Evolutionary conservation across 1,140 invertebrate species (phyloP), one percentile per base, ranked within the genome.

Genomic region (Bombus terrestris): DNA sequence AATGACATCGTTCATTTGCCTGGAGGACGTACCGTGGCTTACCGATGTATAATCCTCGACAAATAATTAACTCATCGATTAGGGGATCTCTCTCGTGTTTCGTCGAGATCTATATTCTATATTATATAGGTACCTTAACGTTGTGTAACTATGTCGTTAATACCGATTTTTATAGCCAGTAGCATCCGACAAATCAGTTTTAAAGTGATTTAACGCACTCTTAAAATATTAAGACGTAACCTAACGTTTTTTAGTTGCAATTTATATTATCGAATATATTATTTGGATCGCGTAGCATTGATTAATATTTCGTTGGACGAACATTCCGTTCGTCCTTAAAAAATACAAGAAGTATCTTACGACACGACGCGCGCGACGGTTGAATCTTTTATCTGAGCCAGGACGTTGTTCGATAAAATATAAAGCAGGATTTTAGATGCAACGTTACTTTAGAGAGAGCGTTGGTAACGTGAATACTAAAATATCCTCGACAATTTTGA

Each of bases 11-110:
- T 82, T 83, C 81, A 73, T 86, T 47, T 73, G 66, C 22, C 35
- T 41, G 35, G 57, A 53, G 80, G 66, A 74, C 64, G 76, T 28
- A 43, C 43, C 83, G 15, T 22, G 62, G 57, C 22, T 39, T 37
- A n/a, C 39, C 37, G 35, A 22, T 15, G 12, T 72, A 83, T 86
- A 86, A 86, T 83, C 85, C 66, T 28, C n/a, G 73, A 39, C 85
- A 85, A 85, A 85, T 85, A 81, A 85, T 85, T 85, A 81, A 81
- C 71, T 75, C 71, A 75, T 73, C n/a, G 71, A 85, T 75, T 74
- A 80, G 68, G 64, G 47, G 15, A 66, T 18, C 53, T 22, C 18
- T 57, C 37, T 25, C 32, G 28, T 43, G 35, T 43, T 25, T 39
- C 78, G 25, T 28, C 22, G 37, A 5, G 8, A 28, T 32, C 71